These are phyloP conservation scores for Campoplex nolae DNA, from an alignment of 2,888 invertebrate genomes.

Conservation along the genomic window DNA sequence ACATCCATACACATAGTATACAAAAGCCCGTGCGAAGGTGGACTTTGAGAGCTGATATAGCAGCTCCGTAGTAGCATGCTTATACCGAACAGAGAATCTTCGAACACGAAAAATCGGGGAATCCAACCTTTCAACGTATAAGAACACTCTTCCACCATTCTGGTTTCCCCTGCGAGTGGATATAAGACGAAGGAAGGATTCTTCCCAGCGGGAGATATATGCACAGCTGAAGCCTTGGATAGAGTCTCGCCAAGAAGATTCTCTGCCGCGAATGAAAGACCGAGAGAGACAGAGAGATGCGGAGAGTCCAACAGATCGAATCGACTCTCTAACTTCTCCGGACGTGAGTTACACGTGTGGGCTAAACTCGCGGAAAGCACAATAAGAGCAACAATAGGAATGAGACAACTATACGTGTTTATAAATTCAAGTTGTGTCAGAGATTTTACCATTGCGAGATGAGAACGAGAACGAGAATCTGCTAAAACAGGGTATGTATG, in stretches of 20 bases:
- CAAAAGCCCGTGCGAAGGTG: conserved; percentile 49
- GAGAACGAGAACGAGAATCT: conserved; percentile 18
- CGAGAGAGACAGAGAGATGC: conserved; percentile 3
- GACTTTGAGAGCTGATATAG: conserved; percentile 60
- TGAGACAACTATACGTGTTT: conserved; percentile 3
- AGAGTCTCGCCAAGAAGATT: conserved; percentile 22
- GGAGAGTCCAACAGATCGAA: conserved; percentile 65
- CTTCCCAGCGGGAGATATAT: conserved; percentile 70
- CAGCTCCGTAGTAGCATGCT: conserved; percentile 47
- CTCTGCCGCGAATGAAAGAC: conserved; percentile 34
- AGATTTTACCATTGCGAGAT: conserved; percentile 1
- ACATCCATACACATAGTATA: conserved; percentile 28
- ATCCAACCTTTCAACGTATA: conserved; percentile 53
- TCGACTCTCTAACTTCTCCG: conserved; percentile 69
- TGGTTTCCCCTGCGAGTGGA: conserved; percentile 46
- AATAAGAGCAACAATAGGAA: conserved; percentile 47
- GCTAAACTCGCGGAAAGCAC: conserved; percentile 44
- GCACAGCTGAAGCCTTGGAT: conserved; percentile 16
- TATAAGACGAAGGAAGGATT: conserved; percentile 59
- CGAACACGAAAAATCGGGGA: conserved; percentile 66
- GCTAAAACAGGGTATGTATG: neutral
- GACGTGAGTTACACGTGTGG: conserved; percentile 55
- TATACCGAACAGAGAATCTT: conserved; percentile 51
- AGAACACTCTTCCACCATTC: conserved; percentile 65
- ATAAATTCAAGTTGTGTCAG: conserved; percentile 6